Base-by-base conservation (phyloP, 2,113 vertebrate genomes). In the Dasyprocta punctata region DNA sequence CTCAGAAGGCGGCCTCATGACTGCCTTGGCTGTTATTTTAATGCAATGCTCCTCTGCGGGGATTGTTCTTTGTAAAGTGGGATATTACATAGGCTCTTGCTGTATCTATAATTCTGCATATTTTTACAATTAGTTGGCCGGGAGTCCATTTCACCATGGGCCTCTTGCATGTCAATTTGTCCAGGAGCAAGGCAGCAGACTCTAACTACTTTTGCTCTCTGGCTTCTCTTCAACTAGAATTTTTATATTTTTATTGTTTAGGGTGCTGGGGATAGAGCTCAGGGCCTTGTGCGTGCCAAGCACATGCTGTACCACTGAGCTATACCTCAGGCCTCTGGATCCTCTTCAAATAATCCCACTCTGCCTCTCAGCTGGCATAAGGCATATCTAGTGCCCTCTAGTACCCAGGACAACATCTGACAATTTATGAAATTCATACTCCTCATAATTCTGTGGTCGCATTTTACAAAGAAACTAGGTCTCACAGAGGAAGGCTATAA, bases 21-120 rank as follows among this genome's bases (percentile, higher is more conserved):
- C 98, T 90, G 92, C 97, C 93, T 30, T 13, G 93, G 97, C 93
- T 98, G 94, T 95, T 97, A 77, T 95, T 98, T 98, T 96, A 90
- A 95, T 5, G 91, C 75, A 7, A 71, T 36, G 19, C 85, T 97
- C 89, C 94, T 0, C 0, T 89, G 95, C 92, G 92, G 98, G 81
- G 94, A 87, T 61, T 86, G 96, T 75, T 96, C 94, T 92, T 38
- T 73, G 67, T 86, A 49, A 86, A 3, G 41, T 2, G 54, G 98
- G 95, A 96, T 94, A 86, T 94, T 97, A 63, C 28, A 38, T 16
- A 87, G 94, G 84, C 61, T 94, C 22, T 0, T 52, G 0, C 54
- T 54, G 0, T 92, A 80, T 65, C 97, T 91, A 17, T 65, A 58
- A 49, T 71, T 71, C 95, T 71, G 78, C 49, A 17, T 73, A 85